Evolutionary conservation across 2,888 invertebrate species (phyloP).

Genomic region (Parnassius mnemosyne): DNA sequence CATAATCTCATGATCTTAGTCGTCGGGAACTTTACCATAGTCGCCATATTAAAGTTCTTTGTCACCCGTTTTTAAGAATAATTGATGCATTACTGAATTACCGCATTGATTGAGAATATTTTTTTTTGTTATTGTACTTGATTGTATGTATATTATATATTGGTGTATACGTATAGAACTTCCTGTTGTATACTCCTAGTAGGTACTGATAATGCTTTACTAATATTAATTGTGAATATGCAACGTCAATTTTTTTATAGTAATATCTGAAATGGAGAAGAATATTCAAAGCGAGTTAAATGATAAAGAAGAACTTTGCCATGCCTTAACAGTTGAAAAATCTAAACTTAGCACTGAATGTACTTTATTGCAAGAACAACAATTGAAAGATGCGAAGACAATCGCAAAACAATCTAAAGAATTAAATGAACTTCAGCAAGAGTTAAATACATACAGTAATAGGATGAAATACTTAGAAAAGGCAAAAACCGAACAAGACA

Average conservation of each 20-base stretch:
- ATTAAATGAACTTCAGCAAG: neutral
- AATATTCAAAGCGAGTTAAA: neutral
- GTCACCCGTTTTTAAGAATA: too few species aligned
- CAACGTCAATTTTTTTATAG: conserved; percentile 2
- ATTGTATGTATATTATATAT: too few species aligned
- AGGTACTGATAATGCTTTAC: too few species aligned
- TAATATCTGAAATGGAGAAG: conserved; percentile 3
- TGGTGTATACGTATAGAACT: too few species aligned
- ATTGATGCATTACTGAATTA: too few species aligned
- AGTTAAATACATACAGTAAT: conserved; percentile 6
- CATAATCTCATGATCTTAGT: too few species aligned
- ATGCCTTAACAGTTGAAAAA: conserved; percentile 29
- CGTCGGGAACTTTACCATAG: too few species aligned
- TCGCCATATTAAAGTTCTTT: too few species aligned
- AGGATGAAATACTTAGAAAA: conserved; percentile 7
- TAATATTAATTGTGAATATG: neutral
- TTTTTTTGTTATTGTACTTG: too few species aligned
- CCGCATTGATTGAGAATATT: too few species aligned
- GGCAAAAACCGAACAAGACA: conserved; percentile 1
- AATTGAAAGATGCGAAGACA: neutral
- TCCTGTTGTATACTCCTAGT: too few species aligned
- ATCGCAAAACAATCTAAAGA: neutral
- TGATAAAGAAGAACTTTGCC: conserved; percentile 2
- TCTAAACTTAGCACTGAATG: conserved; percentile 17
- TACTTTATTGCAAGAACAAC: conserved; percentile 6